Evolutionary conservation across 2,797 vertebrate genomes (phyloP).

Genomic region (Lepus townsendii): DNA sequence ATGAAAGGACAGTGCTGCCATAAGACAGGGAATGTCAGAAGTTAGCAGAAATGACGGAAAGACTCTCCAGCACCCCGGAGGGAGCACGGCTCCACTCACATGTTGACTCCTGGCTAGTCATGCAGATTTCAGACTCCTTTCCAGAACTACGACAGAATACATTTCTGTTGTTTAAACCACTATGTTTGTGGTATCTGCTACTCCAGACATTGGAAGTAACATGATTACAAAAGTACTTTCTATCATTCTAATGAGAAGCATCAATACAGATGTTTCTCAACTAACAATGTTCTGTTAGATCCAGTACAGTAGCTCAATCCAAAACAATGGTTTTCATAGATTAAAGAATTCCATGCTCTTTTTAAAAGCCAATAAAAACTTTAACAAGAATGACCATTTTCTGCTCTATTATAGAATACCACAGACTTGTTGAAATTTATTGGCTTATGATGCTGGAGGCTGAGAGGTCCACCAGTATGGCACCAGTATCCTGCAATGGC

Average conservation of each 20-base stretch:
- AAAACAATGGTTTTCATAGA: neutral
- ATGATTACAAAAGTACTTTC: neutral
- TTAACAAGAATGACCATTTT: neutral
- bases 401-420: neutral
- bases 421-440: neutral
- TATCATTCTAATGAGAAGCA: neutral
- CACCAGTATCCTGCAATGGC: too few species aligned
- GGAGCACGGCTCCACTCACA: neutral
- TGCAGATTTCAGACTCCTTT: neutral
- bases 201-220: neutral
- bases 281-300: neutral
- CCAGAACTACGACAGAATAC: neutral
- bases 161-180: neutral
- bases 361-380: neutral
- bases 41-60: too few species aligned
- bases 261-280: neutral
- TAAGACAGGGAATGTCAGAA: too few species aligned
- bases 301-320: neutral
- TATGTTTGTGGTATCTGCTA: neutral
- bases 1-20: neutral
- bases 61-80: too few species aligned
- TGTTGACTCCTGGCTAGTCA: neutral
- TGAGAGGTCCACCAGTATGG: neutral
- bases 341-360: neutral
- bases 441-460: neutral